phyloP scores from a whole-genome alignment of 2,888 invertebrate genomes.

The Rhagophthalmus giganteus region DNA sequence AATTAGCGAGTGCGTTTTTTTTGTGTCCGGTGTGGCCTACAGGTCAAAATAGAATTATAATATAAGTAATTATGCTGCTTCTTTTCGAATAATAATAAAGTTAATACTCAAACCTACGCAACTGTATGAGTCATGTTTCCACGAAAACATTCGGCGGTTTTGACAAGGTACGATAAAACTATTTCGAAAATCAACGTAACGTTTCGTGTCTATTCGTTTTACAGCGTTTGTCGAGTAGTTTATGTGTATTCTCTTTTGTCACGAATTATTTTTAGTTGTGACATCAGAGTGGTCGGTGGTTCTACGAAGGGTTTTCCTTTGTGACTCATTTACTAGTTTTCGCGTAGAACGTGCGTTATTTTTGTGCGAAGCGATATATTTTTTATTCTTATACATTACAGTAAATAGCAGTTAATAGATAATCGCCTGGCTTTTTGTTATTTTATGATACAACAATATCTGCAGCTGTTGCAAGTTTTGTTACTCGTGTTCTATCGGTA shows the following conservation, averaged over 20 bases:
- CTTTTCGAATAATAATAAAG: conserved; percentile 24
- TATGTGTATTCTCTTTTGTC: conserved; percentile 34
- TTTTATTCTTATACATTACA: conserved; percentile 29
- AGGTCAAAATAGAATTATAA: conserved; percentile 16
- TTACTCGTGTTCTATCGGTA: conserved; percentile 11
- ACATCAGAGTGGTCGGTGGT: conserved; percentile 54
- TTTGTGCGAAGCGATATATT: conserved; percentile 25
- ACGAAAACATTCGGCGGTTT: conserved; percentile 28
- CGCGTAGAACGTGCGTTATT: conserved; percentile 35
- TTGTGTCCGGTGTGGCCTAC: conserved; percentile 22
- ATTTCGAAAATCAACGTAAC: conserved; percentile 27
- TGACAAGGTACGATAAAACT: conserved; percentile 6
- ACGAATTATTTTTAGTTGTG: conserved; percentile 53
- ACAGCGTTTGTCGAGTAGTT: conserved; percentile 21
- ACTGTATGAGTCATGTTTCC: conserved; percentile 40
- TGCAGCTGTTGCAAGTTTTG: no score
- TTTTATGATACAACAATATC: no score
- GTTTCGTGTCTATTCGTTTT: conserved; percentile 20
- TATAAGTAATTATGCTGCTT: not conserved
- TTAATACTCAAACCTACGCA: conserved; percentile 33
- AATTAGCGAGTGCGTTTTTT: conserved; percentile 17
- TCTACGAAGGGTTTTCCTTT: conserved; percentile 54
- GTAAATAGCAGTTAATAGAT: conserved; percentile 27
- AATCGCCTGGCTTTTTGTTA: no score
- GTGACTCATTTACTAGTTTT: conserved; percentile 46